Base-by-base conservation (phyloP, 2,113 vertebrate species). In the Hippocampus barbouri region DNA sequence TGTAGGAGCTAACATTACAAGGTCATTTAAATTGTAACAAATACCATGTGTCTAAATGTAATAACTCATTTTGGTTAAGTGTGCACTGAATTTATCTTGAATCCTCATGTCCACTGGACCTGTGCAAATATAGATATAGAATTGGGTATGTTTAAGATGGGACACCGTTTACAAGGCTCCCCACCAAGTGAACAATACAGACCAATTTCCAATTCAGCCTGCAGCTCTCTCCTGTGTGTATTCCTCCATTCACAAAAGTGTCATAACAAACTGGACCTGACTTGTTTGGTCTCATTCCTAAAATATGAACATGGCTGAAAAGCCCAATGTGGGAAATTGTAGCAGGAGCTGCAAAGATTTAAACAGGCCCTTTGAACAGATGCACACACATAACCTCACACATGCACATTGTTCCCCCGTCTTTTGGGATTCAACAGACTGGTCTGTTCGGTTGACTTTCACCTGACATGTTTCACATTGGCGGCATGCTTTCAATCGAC, bases 401-500 rank as follows among this genome's bases (percentile, higher is more conserved):
- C 15, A 63, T n/a, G 66, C 40, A 23, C 5, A 27, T 11, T 59
- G 23, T 21, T 12, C 0, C 4, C 0, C 62, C 45, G 69, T 64
- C 43, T 34, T 16, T 27, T 11, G 30, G 34, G 34, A 69, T 16
- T 14, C 20, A 66, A 4, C 61, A 41, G 67, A 72, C 80, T 72
- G 65, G 73, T 75, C 47, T 41, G 25, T 66, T 69, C 8, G 69
- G 69, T 21, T 83, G 69, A 53, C 30, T 63, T 62, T 61, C 25
- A 27, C n/a, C 34, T 53, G 56, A 62, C 30, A 0, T 54, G 51
- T 34, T 72, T 66, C 23, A 40, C 1, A 0, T 51, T 25, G 0
- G n/a, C 49, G 72, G 70, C 47, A 59, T 66, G 40, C 0, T 45
- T 66, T 57, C 18, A 18, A 38, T 40, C 41, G 62, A 41, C 2